Conservation (phyloP, 2,113 vertebrate species). For the Clarias gariepinus region DNA sequence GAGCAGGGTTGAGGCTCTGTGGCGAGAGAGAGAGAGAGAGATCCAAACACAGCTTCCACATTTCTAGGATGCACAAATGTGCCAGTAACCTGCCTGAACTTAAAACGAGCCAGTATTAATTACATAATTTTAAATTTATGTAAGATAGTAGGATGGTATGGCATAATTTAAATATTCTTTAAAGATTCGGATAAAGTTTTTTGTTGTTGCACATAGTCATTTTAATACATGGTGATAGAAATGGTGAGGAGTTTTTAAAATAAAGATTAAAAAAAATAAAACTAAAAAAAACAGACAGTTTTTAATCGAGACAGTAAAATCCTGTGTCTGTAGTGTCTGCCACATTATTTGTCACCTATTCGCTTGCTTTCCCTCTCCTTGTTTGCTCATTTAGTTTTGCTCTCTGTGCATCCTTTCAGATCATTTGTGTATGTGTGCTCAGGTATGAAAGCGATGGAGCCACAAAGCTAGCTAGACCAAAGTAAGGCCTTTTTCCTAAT, state of each 20-base stretch:
- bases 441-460: constrained; percentile 14
- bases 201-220: too few species aligned
- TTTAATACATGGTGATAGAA: not conserved
- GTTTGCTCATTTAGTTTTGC: constrained; percentile 29
- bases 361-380: constrained; percentile 30
- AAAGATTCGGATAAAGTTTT: not conserved
- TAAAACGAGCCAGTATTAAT: not conserved
- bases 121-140: not conserved
- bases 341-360: constrained; percentile 22
- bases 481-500: constrained; percentile 29
- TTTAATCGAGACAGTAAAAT: not conserved
- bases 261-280: not conserved
- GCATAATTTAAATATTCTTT: not conserved
- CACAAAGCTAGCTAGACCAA: constrained; percentile 25
- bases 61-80: not conserved
- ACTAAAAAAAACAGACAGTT: not conserved
- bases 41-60: not conserved
- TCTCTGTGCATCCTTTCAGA: constrained; percentile 1
- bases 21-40: constrained; percentile 16
- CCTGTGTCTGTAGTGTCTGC: constrained; percentile 33
- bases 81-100: not conserved
- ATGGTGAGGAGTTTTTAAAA: not conserved
- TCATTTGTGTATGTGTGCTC: constrained; percentile 38
- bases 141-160: not conserved
- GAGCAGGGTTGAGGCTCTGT: constrained; percentile 13